Evolutionary conservation across 2,888 invertebrate genomes (phyloP).

Genomic region (Atrina japonica): DNA sequence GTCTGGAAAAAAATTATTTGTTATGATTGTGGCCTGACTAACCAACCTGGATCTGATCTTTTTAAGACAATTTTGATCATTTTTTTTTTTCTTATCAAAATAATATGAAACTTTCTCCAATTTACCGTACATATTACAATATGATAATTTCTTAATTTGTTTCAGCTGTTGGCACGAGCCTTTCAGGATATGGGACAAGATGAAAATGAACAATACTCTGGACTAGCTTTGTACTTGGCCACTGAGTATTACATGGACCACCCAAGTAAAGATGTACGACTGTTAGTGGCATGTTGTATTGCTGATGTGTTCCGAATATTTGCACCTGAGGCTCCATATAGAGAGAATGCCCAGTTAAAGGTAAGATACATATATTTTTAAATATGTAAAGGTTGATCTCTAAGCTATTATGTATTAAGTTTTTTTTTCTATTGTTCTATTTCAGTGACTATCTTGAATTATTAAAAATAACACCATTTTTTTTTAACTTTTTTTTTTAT

Average conservation of each 20-base stretch:
- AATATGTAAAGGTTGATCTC: no score
- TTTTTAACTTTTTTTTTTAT: no score
- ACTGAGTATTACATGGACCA: conserved; percentile 96
- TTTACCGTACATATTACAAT: no score
- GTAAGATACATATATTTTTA: conserved; percentile 69
- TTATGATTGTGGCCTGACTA: no score
- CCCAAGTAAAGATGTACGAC: conserved; percentile 93
- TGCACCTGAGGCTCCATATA: conserved; percentile 98
- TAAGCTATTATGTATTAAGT: no score
- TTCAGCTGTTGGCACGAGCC: conserved; percentile 87
- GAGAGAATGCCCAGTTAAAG: conserved; percentile 95
- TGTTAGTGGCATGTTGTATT: conserved; percentile 97
- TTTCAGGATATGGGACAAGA: conserved; percentile 97
- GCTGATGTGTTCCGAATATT: conserved; percentile 98
- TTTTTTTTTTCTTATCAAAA: neutral
- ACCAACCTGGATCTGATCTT: no score
- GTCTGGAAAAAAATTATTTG: no score
- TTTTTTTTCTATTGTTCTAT: no score
- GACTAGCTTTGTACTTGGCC: conserved; percentile 92
- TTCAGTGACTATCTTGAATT: no score
- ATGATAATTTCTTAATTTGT: neutral
- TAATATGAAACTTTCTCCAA: no score
- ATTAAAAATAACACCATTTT: no score
- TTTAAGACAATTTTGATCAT: neutral
- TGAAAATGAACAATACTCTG: conserved; percentile 86